Conservation (phyloP, 2,797 vertebrate genomes). For the Galagoides demidoff region DNA sequence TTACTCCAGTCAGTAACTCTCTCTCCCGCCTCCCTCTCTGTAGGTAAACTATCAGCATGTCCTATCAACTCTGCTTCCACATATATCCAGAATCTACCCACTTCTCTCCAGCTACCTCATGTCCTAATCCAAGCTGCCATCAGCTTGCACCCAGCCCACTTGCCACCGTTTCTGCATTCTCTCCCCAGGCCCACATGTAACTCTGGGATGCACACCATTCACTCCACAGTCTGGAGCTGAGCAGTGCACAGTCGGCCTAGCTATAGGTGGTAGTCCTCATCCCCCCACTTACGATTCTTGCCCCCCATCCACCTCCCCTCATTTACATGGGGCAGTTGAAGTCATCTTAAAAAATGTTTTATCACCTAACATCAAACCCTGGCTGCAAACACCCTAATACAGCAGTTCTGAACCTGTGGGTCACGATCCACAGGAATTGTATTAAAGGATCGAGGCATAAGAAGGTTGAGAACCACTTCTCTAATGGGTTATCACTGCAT, state of each 20-base stretch:
- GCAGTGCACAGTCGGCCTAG: neutral
- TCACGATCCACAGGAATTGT: too few species aligned
- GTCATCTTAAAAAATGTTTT: neutral
- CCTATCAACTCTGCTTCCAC: neutral
- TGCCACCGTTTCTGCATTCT: neutral
- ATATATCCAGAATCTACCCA: neutral
- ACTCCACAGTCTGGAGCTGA: accelerated
- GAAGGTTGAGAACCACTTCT: too few species aligned
- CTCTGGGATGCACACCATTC: neutral
- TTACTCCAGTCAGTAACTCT: neutral
- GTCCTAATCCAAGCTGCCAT: neutral
- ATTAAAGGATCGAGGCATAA: too few species aligned
- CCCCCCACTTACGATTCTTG: neutral
- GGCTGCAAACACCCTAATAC: neutral
- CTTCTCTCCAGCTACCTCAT: neutral
- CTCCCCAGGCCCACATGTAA: neutral
- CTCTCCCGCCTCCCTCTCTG: neutral
- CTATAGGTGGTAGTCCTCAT: neutral
- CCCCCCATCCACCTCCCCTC: neutral
- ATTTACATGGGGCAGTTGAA: neutral
- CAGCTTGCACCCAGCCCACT: neutral
- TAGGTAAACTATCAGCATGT: neutral
- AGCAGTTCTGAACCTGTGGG: too few species aligned
- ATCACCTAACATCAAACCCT: neutral
- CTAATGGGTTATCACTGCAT: neutral